Base-by-base conservation (phyloP, 2,113 vertebrate species). In the Amphilophus citrinellus region DNA sequence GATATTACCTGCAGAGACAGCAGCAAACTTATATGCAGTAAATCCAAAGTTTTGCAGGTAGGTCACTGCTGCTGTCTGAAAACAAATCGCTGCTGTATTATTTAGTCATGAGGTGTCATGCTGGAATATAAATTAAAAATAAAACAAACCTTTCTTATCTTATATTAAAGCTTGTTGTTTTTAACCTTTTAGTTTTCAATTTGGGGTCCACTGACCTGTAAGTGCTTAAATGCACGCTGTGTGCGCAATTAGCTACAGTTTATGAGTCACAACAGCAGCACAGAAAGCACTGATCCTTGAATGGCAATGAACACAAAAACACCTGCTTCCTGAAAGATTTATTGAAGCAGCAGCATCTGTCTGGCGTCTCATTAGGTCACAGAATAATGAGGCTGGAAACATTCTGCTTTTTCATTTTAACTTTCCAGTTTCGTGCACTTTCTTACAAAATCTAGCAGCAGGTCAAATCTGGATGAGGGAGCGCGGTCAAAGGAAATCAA, bases 261-360 rank as follows among this genome's bases (percentile, higher is more conserved):
- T 50, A 79, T 77, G 65, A 79, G 37, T 80, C 47, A 22, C 32
- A 53, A 47, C 20, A 22, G 65, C 4, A 47, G 27, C 3, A 39
- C 60, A 71, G 35, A 56, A 59, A 75, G 27, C n/a, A 59, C 4
- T 39, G 37, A 88, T 62, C 30, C 22, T 76, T n/a, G 2, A 9
- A 77, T 56, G 37, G 24, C 63, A 79, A 81, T 39, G 7, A 83
- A 77, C 5, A 75, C 20, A 66, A 73, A 61, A 88, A 61, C 60
- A 87, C 47, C 50, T 85, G 50, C 62, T 68, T 27, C 44, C 47
- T 87, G 15, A 91, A 88, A 88, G 80, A 87, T 92, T 90, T 60
- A 92, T 66, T n/a, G 77, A 56, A 80, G 75, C 65, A 77, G 71
- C 63, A 58, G 30, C 58, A 20, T n/a, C 30, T 20, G 44, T 80